Base-by-base conservation (phyloP, 2,797 vertebrate genomes). In the Lepus townsendii region DNA sequence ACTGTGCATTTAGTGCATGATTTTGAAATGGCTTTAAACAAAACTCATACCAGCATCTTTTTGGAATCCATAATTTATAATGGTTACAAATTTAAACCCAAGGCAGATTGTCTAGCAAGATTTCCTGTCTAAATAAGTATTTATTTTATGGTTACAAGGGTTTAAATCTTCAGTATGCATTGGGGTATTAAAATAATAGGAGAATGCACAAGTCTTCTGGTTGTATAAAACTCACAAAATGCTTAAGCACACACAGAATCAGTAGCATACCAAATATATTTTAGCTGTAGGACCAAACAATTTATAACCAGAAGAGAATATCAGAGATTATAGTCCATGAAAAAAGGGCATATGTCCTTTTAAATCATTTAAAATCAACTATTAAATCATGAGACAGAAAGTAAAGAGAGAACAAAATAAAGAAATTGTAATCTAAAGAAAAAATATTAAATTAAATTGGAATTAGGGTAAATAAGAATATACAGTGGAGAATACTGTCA, bases 401-500 rank as follows among this genome's bases (percentile, higher is more conserved):
- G 79, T 20, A 57, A 57, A 57, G 12, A 19, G 30, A 63, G n/a
- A 32, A 32, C 3, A 16, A 47, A 35, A 27, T 66, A 75, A 89
- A 83, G 32, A 83, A 65, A 80, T 82, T 80, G 84, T 83, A 24
- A 69, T 88, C 62, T 42, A 90, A 84, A 75, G 80, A 88, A 14
- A 82, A 57, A 57, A 42, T 19, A 78, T 17, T 78, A 69, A 93
- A 57, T 79, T 60, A 89, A 90, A 72, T 24, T 66, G 27, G 86
- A 47, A 54, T 73, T 54, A 63, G 54, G 24, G 16, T 27, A 92
- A 83, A 65, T 66, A 86, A 83, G 92, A 88, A 50, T 65, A 65
- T 20, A 57, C 26, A 47, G 7, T 20, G 13, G 10, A 50, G 26
- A 78, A 38, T 12, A 27, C 2, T 79, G 22, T 12, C 63, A 83